Conservation (phyloP, 2,797 vertebrate genomes). For the Chelmon rostratus region DNA sequence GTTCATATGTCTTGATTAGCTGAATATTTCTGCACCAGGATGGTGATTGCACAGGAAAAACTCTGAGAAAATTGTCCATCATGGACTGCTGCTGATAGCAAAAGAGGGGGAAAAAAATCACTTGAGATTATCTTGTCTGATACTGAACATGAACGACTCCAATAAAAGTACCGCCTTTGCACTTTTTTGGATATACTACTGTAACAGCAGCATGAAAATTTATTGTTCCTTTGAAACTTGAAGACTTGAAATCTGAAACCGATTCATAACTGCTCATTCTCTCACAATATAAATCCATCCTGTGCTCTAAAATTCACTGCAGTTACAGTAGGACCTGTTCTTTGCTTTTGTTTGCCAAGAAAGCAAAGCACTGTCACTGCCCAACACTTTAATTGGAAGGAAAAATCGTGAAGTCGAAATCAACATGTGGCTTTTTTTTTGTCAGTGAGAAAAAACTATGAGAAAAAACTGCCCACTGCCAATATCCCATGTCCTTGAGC, state of each 20-base stretch:
- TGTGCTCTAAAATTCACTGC: neutral
- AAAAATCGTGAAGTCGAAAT: neutral
- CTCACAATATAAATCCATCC: neutral
- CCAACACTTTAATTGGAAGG: neutral
- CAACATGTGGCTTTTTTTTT: neutral
- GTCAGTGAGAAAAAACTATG: neutral
- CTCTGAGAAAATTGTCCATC: conserved; percentile 18
- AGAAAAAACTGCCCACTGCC: neutral
- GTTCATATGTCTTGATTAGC: conserved; percentile 67
- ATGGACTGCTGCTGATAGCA: conserved; percentile 6
- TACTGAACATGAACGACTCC: neutral
- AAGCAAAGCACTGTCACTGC: neutral
- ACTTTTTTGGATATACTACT: neutral
- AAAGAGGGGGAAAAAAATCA: neutral
- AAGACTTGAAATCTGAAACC: neutral
- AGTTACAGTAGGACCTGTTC: neutral
- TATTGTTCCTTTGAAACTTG: neutral
- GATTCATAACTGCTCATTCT: neutral
- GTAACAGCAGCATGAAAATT: neutral
- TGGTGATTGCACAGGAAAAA: conserved; percentile 33
- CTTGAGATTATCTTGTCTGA: conserved; percentile 5
- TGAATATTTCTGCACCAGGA: conserved; percentile 45
- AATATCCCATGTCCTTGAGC: conserved; percentile 18
- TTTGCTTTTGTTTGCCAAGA: neutral
- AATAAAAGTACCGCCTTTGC: neutral